Conservation (phyloP, 2,797 vertebrate genomes). For the Hippopotamyrus pictus region DNA sequence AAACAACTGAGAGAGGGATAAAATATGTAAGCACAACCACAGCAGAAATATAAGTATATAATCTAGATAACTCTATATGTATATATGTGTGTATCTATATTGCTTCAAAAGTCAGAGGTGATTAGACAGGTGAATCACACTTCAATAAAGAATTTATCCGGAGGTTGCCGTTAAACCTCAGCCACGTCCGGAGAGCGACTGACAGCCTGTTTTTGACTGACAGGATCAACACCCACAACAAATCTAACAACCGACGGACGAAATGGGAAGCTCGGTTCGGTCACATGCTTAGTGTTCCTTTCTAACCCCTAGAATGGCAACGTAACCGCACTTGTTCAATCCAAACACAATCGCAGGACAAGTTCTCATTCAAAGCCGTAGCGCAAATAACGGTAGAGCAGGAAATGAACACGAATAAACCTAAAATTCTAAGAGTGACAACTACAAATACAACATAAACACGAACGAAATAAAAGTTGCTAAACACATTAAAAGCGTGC, state of each 20-base stretch:
- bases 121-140: not conserved
- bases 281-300: not conserved
- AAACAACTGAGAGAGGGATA: conserved; percentile 13
- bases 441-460: not conserved
- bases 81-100: conserved; percentile 17
- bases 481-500: not conserved
- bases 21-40: conserved; percentile 22
- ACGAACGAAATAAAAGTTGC: not conserved
- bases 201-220: no score
- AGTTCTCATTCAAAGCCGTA: not conserved
- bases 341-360: not conserved
- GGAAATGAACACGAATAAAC: not conserved
- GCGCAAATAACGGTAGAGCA: not conserved
- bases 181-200: not conserved
- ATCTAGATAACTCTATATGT: conserved; percentile 11
- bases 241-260: not conserved
- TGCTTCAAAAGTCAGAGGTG: conserved; percentile 15
- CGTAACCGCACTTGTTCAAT: not conserved
- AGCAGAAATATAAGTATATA: conserved; percentile 14
- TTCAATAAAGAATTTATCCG: not conserved
- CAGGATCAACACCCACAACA: not conserved
- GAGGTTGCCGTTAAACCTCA: not conserved
- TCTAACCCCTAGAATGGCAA: not conserved
- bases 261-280: not conserved
- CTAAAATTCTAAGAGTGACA: not conserved